phyloP scores from a whole-genome alignment of 2,888 invertebrate species.

The Mimachlamys varia region DNA sequence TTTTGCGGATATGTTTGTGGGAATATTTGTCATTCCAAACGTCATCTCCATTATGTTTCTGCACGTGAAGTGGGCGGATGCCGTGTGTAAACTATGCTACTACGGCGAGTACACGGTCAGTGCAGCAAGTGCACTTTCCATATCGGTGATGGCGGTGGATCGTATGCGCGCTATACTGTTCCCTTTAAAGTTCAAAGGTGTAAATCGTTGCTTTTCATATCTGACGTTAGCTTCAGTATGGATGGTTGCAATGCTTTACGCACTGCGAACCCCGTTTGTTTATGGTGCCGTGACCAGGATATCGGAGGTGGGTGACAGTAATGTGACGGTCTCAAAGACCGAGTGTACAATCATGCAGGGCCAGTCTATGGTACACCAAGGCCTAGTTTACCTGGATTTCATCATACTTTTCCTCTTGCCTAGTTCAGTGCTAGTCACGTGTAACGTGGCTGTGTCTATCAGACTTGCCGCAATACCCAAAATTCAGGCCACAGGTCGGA shows the following conservation, averaged over 20 bases:
- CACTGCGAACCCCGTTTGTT: constrained; percentile 41
- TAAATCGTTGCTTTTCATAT: not conserved
- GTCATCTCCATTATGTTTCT: constrained; percentile 38
- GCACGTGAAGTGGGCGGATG: not conserved
- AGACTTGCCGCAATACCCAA: constrained; percentile 9
- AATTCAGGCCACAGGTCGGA: not conserved
- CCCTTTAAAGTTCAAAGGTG: constrained; percentile 40
- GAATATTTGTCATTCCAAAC: constrained; percentile 50
- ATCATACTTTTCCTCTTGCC: constrained; percentile 46
- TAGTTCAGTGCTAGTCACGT: constrained; percentile 25
- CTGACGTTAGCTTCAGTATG: constrained; percentile 37
- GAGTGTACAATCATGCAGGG: constrained; percentile 40
- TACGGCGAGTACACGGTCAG: constrained; percentile 42
- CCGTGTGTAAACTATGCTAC: constrained; percentile 45
- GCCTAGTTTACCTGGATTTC: constrained; percentile 40
- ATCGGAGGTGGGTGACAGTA: not conserved
- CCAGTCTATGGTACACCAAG: constrained; percentile 25
- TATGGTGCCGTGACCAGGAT: constrained; percentile 28
- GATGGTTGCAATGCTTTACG: constrained; percentile 40
- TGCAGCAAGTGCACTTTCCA: constrained; percentile 43
- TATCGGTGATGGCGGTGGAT: constrained; percentile 45
- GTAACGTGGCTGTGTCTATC: constrained; percentile 44
- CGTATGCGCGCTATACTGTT: constrained; percentile 45
- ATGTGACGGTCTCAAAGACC: constrained; percentile 6
- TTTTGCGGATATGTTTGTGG: constrained; percentile 47